A percentile compares a stretch with the other conserved stretches of the same genome.
Evolutionary conservation across 2,113 vertebrate genomes (phyloP).

Genomic region (Falco punctatus): DNA sequence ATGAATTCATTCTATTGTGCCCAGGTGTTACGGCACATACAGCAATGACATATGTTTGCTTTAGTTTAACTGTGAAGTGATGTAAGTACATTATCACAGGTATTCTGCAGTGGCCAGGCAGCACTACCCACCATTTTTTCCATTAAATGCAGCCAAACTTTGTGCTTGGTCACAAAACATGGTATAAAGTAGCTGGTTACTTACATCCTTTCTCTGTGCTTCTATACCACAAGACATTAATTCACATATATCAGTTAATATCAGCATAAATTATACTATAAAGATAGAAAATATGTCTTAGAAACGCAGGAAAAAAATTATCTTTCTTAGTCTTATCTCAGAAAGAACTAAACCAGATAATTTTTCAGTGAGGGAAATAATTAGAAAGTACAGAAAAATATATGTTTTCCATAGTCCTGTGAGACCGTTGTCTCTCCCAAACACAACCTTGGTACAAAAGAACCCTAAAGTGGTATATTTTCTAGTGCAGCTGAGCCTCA

Average conservation of each 20-base stretch:
- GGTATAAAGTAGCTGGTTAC: neutral
- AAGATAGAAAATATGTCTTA: neutral
- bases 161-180: neutral
- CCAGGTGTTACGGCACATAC: slow-evolving; percentile 2
- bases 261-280: neutral
- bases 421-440: neutral
- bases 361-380: neutral
- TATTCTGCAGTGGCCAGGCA: neutral
- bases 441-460: neutral
- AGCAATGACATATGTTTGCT: neutral
- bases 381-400: neutral
- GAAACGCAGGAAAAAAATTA: neutral
- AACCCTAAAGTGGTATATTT: neutral
- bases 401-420: neutral
- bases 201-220: neutral
- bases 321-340: neutral
- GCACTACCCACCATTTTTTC: neutral
- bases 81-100: neutral
- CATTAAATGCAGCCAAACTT: neutral
- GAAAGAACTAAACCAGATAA: neutral
- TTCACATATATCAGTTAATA: neutral
- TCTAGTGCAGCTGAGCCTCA: neutral
- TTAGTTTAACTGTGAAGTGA: slow-evolving; percentile 24
- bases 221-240: neutral
- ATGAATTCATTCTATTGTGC: slow-evolving; percentile 30